phyloP scores from a whole-genome alignment of 2,113 vertebrate species.

The Strix aluco region DNA sequence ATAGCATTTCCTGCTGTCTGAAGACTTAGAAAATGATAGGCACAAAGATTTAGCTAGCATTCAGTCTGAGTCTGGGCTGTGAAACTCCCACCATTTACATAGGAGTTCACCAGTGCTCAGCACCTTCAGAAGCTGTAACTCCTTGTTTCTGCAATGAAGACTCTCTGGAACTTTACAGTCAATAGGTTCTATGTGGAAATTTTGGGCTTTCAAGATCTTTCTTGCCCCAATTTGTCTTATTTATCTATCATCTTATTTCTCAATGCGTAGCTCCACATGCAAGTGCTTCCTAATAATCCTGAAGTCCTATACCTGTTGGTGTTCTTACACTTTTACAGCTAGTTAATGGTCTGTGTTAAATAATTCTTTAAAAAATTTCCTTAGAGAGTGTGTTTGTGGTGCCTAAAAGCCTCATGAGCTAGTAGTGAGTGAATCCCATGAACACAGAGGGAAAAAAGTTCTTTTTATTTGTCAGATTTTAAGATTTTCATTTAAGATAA shows the following conservation, averaged over 20 bases:
- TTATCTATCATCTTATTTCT: neutral
- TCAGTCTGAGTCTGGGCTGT: neutral
- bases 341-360: neutral
- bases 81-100: neutral
- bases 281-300: neutral
- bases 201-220: neutral
- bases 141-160: neutral
- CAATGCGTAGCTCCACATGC: neutral
- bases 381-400: neutral
- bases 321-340: neutral
- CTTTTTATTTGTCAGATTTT: neutral
- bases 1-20: neutral
- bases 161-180: neutral
- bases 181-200: neutral
- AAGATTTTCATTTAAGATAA: neutral
- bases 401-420: neutral
- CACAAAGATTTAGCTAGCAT: neutral
- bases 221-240: neutral
- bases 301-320: neutral
- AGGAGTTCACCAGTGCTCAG: neutral
- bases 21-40: neutral
- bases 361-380: neutral
- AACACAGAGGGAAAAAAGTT: neutral
- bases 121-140: neutral
- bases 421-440: neutral